Conservation (phyloP, 2,888 invertebrate species). For the Oxyteleia sp. region DNA sequence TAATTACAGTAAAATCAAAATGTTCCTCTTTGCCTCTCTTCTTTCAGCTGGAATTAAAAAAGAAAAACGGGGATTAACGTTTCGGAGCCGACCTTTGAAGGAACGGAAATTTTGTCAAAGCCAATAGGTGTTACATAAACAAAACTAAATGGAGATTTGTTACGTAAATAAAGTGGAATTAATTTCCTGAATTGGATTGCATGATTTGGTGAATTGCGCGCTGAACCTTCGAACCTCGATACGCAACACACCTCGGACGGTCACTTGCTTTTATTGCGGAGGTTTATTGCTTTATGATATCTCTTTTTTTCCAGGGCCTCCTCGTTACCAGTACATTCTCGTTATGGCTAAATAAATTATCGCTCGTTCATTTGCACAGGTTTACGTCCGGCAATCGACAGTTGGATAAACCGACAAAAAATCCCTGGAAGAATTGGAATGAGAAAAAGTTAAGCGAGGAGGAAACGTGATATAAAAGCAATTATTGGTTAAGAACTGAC, state of each 20-base stretch:
- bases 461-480: background rate
- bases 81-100: no score
- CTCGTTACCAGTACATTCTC: slow-evolving; percentile 50
- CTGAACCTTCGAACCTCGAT: slow-evolving; percentile 33
- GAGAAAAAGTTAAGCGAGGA: background rate
- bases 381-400: slow-evolving; percentile 37
- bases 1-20: no score
- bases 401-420: slow-evolving; percentile 20
- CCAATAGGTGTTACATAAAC: slow-evolving; percentile 27
- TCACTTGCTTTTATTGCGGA: slow-evolving; percentile 70
- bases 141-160: slow-evolving; percentile 49
- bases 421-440: background rate
- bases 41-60: no score
- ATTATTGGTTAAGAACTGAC: background rate
- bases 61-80: no score
- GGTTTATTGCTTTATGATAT: slow-evolving; percentile 70
- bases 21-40: no score
- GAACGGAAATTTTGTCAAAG: background rate
- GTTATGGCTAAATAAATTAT: slow-evolving; percentile 67
- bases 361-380: slow-evolving; percentile 29
- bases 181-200: slow-evolving; percentile 58
- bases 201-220: slow-evolving; percentile 53
- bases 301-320: slow-evolving; percentile 50
- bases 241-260: slow-evolving; percentile 52
- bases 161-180: slow-evolving; percentile 61